Evolutionary conservation across 2,113 vertebrate genomes (phyloP), one percentile per base, ranked within the genome.

Genomic region (Elachura formosa): DNA sequence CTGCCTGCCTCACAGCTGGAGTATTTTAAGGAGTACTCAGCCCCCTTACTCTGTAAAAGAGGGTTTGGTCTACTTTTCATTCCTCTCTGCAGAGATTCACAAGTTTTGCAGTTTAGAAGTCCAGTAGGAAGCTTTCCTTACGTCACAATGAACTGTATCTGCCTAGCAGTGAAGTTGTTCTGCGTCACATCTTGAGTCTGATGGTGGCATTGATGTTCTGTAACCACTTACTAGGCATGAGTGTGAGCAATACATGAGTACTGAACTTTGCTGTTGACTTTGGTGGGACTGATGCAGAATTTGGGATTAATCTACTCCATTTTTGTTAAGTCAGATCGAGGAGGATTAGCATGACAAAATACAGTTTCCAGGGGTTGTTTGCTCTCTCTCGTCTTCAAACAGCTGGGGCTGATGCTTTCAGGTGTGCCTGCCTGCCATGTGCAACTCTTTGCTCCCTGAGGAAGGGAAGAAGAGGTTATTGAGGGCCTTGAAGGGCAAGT

Each of bases 351-450:
- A 8, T 75, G 62, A 87, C 36, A 82, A 89, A 87, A 20, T 31
- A 41, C 29, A 25, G 49, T 66, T 90, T 72, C 48, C 52, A 63
- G 41, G 49, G 38, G 24, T 54, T 90, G 38, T 73, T 76, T 90
- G 29, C 14, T 64, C 33, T 41, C 28, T 90, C 24, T 61, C 91
- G 78, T 13, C 67, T 90, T 80, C 33, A 22, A 12, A 51, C 75
- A 86, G 71, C 34, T 91, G 75, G 82, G 72, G 58, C 63, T 51
- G 55, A 83, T 85, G 71, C 46, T 88, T 79, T 41, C 31, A 25
- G 75, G 51, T n/a, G n/a, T n/a, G n/a, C n/a, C 25, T 52, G n/a
- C 40, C 10, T 79, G 66, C n/a, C 29, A 11, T 0, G 25, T 75
- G 69, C 41, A 73, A 2, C 36, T 56, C 48, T 4, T 66, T 38